Base-by-base conservation (phyloP, 2,888 invertebrate genomes). In the Eurytoma adleriae region DNA sequence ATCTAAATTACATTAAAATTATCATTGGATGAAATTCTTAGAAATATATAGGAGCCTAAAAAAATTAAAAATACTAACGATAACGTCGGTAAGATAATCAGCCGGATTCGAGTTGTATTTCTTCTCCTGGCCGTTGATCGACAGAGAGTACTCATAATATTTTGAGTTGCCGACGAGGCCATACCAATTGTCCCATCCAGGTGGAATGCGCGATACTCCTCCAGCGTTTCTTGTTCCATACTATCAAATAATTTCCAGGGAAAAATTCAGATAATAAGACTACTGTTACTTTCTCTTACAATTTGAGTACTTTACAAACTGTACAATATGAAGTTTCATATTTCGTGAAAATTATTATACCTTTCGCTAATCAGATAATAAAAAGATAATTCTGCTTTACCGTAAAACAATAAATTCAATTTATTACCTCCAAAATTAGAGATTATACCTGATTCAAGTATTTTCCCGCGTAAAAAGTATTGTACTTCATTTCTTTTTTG, bases 381-480 rank as follows among this genome's bases (percentile, higher is more conserved):
- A 24, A 24, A 24, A 24, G n/a, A 24, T 24, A 24, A 24, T 24
- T 24, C 24, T 24, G 24, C 24, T 1, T 24, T 24, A 2, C 24
- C 24, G 24, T 24, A 24, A 24, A 24, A 24, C 24, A 24, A 40
- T 7, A 40, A 40, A 40, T 40, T 7, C 10, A 40, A 40, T 40
- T 40, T 7, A 40, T 40, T 40, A 40, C 7, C 40, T 40, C 10
- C 10, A 40, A 1, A 40, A 10, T 10, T 40, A 10, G 40, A 40
- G 7, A 2, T 27, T 24, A 68, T 69, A 96, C 97, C 93, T 95
- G 93, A 91, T 98, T 98, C 83, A 98, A 92, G 91, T 98, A 98
- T 92, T 98, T 98, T 69, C 98, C 98, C 84, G 96, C 97, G 89
- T 96, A 98, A 89, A 98, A 97, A 0, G 97, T 98, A 5, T 91